Conservation (phyloP, 2,888 invertebrate genomes). For the Thalpophila matura region DNA sequence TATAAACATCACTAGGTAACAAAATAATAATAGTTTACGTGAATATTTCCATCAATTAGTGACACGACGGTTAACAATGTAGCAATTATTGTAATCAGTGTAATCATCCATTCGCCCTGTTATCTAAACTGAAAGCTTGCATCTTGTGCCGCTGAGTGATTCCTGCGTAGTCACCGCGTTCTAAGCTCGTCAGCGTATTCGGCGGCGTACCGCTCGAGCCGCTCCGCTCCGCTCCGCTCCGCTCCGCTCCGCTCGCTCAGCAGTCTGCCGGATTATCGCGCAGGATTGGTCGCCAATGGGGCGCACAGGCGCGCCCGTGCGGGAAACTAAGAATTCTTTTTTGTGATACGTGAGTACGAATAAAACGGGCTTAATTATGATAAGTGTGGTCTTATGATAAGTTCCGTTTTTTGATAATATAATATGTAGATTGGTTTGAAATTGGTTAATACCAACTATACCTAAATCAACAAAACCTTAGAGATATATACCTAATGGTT, state of each 20-base stretch:
- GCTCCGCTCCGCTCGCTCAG: constrained; percentile 29
- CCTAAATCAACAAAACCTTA: neutral
- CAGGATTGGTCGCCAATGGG: constrained; percentile 31
- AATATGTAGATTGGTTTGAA: neutral
- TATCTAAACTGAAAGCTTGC: constrained; percentile 12
- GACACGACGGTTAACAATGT: neutral
- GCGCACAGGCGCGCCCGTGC: constrained; percentile 36
- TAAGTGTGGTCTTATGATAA: constrained; percentile 30
- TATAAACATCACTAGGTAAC: too few species aligned
- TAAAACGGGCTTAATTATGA: constrained; percentile 38
- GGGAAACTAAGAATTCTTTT: constrained; percentile 3
- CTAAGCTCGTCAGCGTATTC: constrained; percentile 12
- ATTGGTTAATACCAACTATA: neutral
- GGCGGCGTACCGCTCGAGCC: neutral
- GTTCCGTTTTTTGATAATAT: constrained; percentile 1
- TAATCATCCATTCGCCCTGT: constrained; percentile 1
- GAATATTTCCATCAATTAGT: neutral
- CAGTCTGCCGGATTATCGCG: constrained; percentile 32
- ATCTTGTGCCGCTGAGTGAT: neutral
- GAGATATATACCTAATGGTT: too few species aligned
- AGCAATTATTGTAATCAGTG: constrained; percentile 1
- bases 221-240: constrained; percentile 6
- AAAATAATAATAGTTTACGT: too few species aligned
- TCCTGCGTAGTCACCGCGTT: neutral
- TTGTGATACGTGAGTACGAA: constrained; percentile 35